Conservation (phyloP, 2,797 vertebrate species). For the Brachyrhaphis roseni region DNA sequence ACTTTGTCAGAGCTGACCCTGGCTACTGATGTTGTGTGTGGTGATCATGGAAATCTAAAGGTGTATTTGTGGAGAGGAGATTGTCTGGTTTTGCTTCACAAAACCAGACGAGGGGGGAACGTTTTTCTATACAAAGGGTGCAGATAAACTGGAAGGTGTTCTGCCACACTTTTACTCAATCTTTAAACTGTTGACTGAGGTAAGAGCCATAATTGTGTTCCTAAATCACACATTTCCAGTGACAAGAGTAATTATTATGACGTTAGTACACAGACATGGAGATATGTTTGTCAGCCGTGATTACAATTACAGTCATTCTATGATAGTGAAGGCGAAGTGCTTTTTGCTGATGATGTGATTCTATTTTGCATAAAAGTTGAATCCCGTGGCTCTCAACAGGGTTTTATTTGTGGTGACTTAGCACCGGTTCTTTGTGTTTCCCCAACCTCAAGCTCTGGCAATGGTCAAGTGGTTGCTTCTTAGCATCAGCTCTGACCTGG, state of each 20-base stretch:
- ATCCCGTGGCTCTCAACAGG: not conserved
- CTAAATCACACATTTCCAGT: too few species aligned
- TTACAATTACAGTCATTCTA: too few species aligned
- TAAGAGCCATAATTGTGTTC: too few species aligned
- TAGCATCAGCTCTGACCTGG: not conserved
- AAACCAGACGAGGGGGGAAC: too few species aligned
- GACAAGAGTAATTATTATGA: too few species aligned
- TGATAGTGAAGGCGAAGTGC: too few species aligned
- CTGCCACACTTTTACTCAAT: too few species aligned
- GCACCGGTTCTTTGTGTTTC: not conserved
- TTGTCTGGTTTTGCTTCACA: not conserved
- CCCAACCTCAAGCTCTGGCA: not conserved
- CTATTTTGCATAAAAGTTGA: not conserved
- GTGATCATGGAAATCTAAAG: not conserved
- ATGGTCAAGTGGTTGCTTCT: not conserved
- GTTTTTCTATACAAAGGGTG: too few species aligned
- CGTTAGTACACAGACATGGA: too few species aligned
- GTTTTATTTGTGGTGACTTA: not conserved
- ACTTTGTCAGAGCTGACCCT: not conserved
- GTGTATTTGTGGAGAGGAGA: not conserved
- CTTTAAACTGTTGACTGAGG: too few species aligned
- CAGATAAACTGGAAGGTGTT: too few species aligned
- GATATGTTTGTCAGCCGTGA: too few species aligned
- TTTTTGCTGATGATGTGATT: not conserved
- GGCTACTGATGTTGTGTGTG: not conserved